phyloP scores from a whole-genome alignment of 2,797 vertebrate genomes.

The Dryobates pubescens region DNA sequence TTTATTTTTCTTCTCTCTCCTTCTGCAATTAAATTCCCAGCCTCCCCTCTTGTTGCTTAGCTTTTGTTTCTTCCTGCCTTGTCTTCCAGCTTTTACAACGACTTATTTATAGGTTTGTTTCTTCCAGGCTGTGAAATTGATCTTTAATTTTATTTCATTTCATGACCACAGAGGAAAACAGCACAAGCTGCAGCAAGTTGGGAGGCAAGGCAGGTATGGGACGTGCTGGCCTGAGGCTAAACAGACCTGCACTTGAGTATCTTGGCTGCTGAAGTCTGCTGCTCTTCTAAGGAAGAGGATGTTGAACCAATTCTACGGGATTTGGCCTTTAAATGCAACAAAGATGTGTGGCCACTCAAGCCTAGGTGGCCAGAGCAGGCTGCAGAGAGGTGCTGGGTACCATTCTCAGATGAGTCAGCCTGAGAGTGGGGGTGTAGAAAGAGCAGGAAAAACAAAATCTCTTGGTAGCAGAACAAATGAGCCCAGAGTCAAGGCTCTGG shows the following conservation, averaged over 20 bases:
- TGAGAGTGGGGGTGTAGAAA: background rate
- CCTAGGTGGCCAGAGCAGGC: fast-evolving
- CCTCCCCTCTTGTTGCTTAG: background rate
- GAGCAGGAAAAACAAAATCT: background rate
- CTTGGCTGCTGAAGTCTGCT: background rate
- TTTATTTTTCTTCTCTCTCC: too few relatives aligned
- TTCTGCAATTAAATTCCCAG: conserved; percentile 44
- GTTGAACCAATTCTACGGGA: background rate
- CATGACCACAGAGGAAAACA: conserved; percentile 52
- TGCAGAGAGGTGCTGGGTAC: background rate
- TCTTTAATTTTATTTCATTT: conserved; percentile 69
- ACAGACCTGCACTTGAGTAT: conserved; percentile 19
- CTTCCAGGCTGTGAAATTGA: conserved; percentile 63
- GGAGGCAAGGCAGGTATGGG: conserved; percentile 38
- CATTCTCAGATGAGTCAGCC: background rate
- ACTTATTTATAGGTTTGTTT: conserved; percentile 68
- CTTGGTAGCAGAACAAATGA: background rate
- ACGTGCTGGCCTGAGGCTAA: conserved; percentile 43
- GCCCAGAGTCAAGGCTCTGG: background rate
- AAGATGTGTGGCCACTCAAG: background rate
- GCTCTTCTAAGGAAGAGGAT: conserved; percentile 15
- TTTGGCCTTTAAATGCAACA: background rate
- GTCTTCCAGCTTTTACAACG: conserved; percentile 50
- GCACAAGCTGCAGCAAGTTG: conserved; percentile 55
- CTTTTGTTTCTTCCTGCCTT: conserved; percentile 55